Base-by-base conservation (phyloP, 2,888 invertebrate species). In the Drosophila pullipes region DNA sequence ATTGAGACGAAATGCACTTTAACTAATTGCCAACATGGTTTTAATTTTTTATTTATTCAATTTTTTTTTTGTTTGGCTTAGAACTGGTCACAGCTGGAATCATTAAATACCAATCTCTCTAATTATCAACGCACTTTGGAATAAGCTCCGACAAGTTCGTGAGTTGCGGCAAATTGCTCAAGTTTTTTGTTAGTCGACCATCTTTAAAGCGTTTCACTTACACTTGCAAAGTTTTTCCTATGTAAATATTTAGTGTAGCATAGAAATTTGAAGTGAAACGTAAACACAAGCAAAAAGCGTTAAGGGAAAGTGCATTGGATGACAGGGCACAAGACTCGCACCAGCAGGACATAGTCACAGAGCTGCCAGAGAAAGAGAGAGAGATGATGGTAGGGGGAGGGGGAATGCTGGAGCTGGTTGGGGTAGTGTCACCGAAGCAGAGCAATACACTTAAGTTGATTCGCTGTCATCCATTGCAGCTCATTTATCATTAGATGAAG, bases 391-490 rank as follows among this genome's bases (percentile, higher is more conserved):
- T 11, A 35, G n/a, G 18, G 18, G 18, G 10, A 37, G 31, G 52
- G 11, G 54, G 41, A 37, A 6, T 37, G 3, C 37, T 37, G 37
- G 18, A 37, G 18, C 37, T 37, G 67, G 60, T 28, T 52, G 30
- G 52, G 63, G 71, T 69, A 60, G 70, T 58, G 79, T 66, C 74
- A 84, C 71, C 74, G 85, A 84, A 88, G 88, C 88, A 85, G 86
- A 91, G 90, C 91, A 91, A 92, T 92, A 92, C 92, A 92, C 92
- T 92, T 91, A 92, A 91, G 92, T 92, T 91, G 91, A 92, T 92
- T 92, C 91, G 91, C 91, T 91, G 92, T 92, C 92, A 92, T 91
- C 91, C 86, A 92, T 90, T 91, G 92, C 91, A 91, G 91, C 91
- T 92, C 92, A 92, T 92, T 92, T 92, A 92, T 92, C 92, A 92